Evolutionary conservation across 2,888 invertebrate species (phyloP).

Genomic region (Volucella inanis): DNA sequence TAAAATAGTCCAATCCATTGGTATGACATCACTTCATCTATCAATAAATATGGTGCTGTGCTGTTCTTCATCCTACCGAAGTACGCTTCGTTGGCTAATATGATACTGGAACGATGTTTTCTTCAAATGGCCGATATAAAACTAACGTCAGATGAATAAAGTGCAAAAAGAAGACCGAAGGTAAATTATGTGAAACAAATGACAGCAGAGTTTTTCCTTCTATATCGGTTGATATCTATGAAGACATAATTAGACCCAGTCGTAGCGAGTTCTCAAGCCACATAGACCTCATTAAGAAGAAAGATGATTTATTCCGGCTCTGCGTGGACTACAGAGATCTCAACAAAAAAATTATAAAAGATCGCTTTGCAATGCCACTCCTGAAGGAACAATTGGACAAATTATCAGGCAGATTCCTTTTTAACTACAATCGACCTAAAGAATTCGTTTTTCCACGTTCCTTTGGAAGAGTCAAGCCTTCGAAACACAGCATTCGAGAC

Average conservation of each 20-base stretch:
- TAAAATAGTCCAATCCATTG: background rate
- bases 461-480: background rate
- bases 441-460: background rate
- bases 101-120: background rate
- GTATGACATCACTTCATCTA: too few species aligned
- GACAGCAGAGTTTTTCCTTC: too few species aligned
- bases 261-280: background rate
- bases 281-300: background rate
- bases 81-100: background rate
- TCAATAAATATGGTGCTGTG: background rate
- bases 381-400: background rate
- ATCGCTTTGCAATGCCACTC: background rate
- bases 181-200: too few species aligned
- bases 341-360: background rate
- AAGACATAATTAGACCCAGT: background rate
- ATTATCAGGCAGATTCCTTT: background rate
- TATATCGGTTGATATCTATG: too few species aligned
- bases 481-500: too few species aligned
- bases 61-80: background rate
- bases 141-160: background rate
- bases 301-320: background rate
- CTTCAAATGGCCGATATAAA: background rate
- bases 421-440: background rate
- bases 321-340: background rate
- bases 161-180: background rate